These are phyloP conservation scores for Malurus elegans DNA, from an alignment of 2,113 vertebrate genomes.

Conservation along the genomic window DNA sequence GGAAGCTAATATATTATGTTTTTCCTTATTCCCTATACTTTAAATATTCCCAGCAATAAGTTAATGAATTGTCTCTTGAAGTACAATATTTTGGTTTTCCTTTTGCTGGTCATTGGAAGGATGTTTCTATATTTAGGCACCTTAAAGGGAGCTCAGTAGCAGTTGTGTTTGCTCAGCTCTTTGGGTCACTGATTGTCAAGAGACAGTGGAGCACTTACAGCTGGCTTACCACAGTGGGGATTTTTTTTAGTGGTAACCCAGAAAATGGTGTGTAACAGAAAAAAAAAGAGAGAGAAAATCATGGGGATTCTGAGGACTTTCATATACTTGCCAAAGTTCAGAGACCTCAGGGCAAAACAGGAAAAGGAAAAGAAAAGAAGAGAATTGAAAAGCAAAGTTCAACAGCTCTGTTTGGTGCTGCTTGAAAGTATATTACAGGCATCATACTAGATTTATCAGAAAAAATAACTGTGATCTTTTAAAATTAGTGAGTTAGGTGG, in stretches of 20 bases:
- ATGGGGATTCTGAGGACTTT: constrained; percentile 12
- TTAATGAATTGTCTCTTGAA: not conserved
- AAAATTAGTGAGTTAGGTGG: constrained; percentile 15
- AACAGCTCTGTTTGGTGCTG: constrained; percentile 43
- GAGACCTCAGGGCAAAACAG: constrained; percentile 14
- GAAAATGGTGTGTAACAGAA: not conserved
- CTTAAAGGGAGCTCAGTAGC: not conserved
- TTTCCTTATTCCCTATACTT: not conserved
- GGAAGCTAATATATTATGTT: not conserved
- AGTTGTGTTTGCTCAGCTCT: not conserved
- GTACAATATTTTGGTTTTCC: not conserved
- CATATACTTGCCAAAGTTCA: constrained; percentile 12
- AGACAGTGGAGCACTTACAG: not conserved
- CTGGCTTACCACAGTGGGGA: not conserved
- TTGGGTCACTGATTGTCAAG: not conserved
- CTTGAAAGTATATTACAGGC: constrained; percentile 18
- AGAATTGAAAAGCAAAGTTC: constrained; percentile 11
- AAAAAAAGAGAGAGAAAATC: constrained; percentile 6
- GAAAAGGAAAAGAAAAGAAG: constrained; percentile 7
- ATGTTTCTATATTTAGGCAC: not conserved
- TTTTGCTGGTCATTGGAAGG: not conserved
- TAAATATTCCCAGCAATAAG: not conserved
- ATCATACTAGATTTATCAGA: not conserved
- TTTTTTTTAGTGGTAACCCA: not conserved
- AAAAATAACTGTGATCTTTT: not conserved